phyloP scores from a whole-genome alignment of 1,140 invertebrate genomes.

The Drosophila simulans region DNA sequence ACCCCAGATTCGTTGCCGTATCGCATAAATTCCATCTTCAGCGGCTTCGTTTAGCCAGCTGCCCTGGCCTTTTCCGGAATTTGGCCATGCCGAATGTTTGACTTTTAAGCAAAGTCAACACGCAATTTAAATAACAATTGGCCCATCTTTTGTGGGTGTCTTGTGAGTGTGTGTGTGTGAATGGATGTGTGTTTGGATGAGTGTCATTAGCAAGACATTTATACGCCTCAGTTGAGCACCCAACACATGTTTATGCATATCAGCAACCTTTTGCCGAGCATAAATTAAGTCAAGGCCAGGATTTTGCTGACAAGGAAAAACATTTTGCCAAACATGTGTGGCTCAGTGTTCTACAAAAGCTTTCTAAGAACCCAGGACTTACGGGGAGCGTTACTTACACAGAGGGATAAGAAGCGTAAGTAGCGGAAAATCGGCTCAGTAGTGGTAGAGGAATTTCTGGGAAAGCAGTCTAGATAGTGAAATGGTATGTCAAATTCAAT shows the following conservation, averaged over 20 bases:
- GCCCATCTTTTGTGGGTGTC: constrained; percentile 18
- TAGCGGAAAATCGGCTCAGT: constrained; percentile 4
- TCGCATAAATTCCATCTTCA: constrained; percentile 50
- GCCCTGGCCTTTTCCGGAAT: constrained; percentile 8
- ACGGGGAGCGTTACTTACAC: background rate
- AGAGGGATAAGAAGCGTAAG: background rate
- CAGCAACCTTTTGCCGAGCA: constrained; percentile 47
- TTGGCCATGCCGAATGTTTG: constrained; percentile 19
- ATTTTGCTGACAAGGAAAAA: constrained; percentile 48
- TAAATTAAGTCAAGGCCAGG: constrained; percentile 58
- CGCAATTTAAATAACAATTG: constrained; percentile 61
- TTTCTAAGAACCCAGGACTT: constrained; percentile 9
- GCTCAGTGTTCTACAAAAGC: constrained; percentile 25
- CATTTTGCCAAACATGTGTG: constrained; percentile 50
- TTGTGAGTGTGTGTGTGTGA: background rate
- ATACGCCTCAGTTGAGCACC: constrained; percentile 42
- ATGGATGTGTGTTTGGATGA: constrained; percentile 3
- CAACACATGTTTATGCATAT: constrained; percentile 49
- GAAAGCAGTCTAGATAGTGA: background rate
- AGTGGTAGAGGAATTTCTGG: background rate
- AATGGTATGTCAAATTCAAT: too few relatives aligned
- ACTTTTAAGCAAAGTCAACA: constrained; percentile 48
- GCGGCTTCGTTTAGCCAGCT: background rate
- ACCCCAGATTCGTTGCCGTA: constrained; percentile 33
- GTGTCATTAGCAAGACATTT: constrained; percentile 63